A percentile compares a stretch with the other conserved stretches of the same genome.
phyloP scores from a whole-genome alignment of 2,113 vertebrate species.

The Hydrolagus affinis region DNA sequence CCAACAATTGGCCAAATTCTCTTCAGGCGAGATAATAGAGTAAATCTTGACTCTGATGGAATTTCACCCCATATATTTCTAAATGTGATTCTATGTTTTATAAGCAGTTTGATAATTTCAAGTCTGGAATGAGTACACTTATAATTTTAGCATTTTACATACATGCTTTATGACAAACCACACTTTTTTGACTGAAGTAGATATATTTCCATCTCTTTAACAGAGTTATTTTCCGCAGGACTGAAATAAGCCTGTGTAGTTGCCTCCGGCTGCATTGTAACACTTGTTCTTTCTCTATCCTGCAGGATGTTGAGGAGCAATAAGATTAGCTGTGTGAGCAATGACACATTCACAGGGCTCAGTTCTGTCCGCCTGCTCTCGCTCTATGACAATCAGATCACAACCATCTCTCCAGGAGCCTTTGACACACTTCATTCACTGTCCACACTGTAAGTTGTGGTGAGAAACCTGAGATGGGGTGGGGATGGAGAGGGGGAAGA shows the following conservation, averaged over 20 bases:
- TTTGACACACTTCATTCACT: conserved; percentile 90
- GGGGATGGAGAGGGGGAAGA: too few species aligned
- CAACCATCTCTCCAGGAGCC: conserved; percentile 80
- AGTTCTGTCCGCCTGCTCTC: conserved; percentile 91
- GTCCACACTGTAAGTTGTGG: conserved; percentile 79
- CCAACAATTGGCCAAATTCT: too few species aligned
- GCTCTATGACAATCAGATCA: conserved; percentile 94
- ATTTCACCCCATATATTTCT: not conserved
- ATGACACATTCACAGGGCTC: conserved; percentile 86
- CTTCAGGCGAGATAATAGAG: too few species aligned
- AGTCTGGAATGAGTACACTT: not conserved
- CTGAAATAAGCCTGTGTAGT: not conserved
- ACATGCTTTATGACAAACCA: too few species aligned
- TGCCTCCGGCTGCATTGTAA: not conserved
- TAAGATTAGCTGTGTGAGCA: conserved; percentile 87
- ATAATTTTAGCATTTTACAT: not conserved
- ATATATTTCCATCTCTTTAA: not conserved
- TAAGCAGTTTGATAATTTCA: not conserved
- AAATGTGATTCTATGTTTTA: not conserved
- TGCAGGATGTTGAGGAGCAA: conserved; percentile 92
- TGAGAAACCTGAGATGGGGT: not conserved
- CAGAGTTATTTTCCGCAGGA: not conserved
- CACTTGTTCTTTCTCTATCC: conserved; percentile 19
- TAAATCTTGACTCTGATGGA: not conserved
- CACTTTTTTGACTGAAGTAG: not conserved